phyloP scores from a whole-genome alignment of 2,797 vertebrate species.

The Sebastes alutus region DNA sequence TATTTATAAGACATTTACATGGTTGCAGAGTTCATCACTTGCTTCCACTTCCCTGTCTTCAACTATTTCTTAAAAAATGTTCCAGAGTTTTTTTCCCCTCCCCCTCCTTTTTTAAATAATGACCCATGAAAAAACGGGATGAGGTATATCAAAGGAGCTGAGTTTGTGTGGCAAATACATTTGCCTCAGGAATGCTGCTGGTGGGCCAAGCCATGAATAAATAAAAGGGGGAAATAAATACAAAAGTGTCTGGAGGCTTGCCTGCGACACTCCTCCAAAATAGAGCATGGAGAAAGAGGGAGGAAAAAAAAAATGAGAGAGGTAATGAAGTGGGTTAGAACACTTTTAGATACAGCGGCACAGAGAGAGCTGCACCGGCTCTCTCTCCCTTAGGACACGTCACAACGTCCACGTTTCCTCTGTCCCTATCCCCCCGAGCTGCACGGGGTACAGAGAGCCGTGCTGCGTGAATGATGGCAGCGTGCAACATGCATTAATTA shows the following conservation, averaged over 20 bases:
- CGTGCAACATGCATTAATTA: slow-evolving; percentile 35
- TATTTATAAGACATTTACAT: slow-evolving; percentile 12
- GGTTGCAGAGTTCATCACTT: slow-evolving; percentile 15
- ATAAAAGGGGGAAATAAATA: slow-evolving; percentile 74
- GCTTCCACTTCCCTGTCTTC: slow-evolving; percentile 18
- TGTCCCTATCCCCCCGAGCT: slow-evolving; percentile 18
- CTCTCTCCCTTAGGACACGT: slow-evolving; percentile 33
- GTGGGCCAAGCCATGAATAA: slow-evolving; percentile 72
- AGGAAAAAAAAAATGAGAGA: slow-evolving; percentile 22
- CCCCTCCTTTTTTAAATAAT: slow-evolving; percentile 53
- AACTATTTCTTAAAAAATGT: slow-evolving; percentile 29
- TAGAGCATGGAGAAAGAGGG: slow-evolving; percentile 40
- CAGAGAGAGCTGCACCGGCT: slow-evolving; percentile 7
- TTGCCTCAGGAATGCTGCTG: slow-evolving; percentile 57
- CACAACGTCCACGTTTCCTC: slow-evolving; percentile 22
- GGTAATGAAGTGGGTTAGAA: slow-evolving; percentile 68
- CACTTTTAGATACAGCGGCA: slow-evolving; percentile 46
- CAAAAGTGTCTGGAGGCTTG: slow-evolving; percentile 58
- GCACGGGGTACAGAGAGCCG: not conserved
- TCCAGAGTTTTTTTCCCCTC: not conserved
- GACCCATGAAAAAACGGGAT: slow-evolving; percentile 67
- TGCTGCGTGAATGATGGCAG: slow-evolving; percentile 29
- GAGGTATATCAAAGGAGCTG: slow-evolving; percentile 67
- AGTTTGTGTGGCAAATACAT: slow-evolving; percentile 64
- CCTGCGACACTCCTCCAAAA: slow-evolving; percentile 54